Evolutionary conservation across 2,113 vertebrate genomes (phyloP), one percentile per base, ranked within the genome.

Genomic region (Oryzias javanicus): DNA sequence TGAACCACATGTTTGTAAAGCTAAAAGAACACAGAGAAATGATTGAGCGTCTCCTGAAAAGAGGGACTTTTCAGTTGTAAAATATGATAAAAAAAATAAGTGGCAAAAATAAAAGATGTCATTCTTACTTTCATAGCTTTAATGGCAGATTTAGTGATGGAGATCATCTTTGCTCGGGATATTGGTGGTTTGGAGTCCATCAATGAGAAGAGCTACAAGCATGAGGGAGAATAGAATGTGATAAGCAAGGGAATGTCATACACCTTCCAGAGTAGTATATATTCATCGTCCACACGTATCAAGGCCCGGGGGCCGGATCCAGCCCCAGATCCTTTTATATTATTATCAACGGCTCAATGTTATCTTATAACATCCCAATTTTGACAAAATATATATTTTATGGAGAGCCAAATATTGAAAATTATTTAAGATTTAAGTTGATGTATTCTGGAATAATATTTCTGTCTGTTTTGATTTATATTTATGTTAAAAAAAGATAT

Each of bases 1-100:
- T 98, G 97, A 86, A 99, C 97, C 74, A 99, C 97, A 42, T 99
- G 97, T 84, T 99, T 99, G 90, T 99, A 99, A 81, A 99, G 94
- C 97, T 99, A 89, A 49, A 83, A 74, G 41, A 55, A 12, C 1
- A 75, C 0, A 80, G 42, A 57, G 42, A 54, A n/a, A 54, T 8
- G 35, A 19, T 6, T 35, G 8, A 69, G 16, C 19, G 6, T 5
- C 15, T 49, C 10, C 41, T 42, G 42, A 16, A 2, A 13, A 14
- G 2, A 44, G 1, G 13, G 0, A 10, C 4, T 15, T 18, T 46
- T 0, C 1, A 22, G 60, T n/a, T 50, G 63, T 25, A 42, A 4
- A 7, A 1, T 7, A 20, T 17, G 7, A 48, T 6, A 17, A 16
- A 44, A 5, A 8, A 24, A 41, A 52, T 5, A 19, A 1, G 50